Evolutionary conservation across 2,797 vertebrate genomes (phyloP).

Genomic region (Apogon talboti): DNA sequence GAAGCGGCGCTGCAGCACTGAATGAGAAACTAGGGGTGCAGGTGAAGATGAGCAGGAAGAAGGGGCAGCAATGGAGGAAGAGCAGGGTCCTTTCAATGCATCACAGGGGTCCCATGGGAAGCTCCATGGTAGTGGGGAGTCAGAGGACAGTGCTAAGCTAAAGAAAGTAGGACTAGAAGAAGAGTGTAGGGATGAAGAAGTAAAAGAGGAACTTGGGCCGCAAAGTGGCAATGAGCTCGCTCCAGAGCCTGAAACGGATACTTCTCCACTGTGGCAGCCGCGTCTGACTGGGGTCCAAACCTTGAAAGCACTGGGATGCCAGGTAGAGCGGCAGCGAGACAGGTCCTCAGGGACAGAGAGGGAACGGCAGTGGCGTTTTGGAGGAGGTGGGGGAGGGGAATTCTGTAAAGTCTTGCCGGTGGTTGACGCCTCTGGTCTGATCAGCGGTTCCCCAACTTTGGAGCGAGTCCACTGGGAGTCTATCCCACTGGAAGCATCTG

Average conservation of each 20-base stretch:
- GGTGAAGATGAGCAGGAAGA: slow-evolving; percentile 86
- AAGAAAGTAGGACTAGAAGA: slow-evolving; percentile 92
- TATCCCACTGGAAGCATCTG: slow-evolving; percentile 76
- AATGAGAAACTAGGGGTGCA: slow-evolving; percentile 69
- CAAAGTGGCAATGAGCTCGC: slow-evolving; percentile 82
- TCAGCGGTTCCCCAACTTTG: slow-evolving; percentile 59
- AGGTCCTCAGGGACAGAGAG: slow-evolving; percentile 93
- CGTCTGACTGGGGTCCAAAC: slow-evolving; percentile 93
- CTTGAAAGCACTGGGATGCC: slow-evolving; percentile 92
- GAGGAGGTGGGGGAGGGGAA: slow-evolving; percentile 85
- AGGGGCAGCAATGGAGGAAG: slow-evolving; percentile 79
- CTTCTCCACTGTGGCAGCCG: slow-evolving; percentile 70
- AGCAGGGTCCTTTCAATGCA: slow-evolving; percentile 73
- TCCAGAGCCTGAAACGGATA: slow-evolving; percentile 77
- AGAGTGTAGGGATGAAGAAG: slow-evolving; percentile 86
- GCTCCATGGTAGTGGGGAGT: slow-evolving; percentile 86
- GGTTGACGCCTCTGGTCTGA: slow-evolving; percentile 75
- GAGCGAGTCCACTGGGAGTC: slow-evolving; percentile 69
- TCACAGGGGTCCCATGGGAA: slow-evolving; percentile 84
- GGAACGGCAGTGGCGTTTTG: slow-evolving; percentile 93
- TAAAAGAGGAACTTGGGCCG: slow-evolving; percentile 88
- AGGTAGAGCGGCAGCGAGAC: slow-evolving; percentile 90
- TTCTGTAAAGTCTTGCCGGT: slow-evolving; percentile 83
- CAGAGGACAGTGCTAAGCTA: slow-evolving; percentile 88
- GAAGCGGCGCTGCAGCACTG: slow-evolving; percentile 88